Evolutionary conservation across 2,888 invertebrate species (phyloP), one percentile per base, ranked within the genome.

Genomic region (Dione vanillae): DNA sequence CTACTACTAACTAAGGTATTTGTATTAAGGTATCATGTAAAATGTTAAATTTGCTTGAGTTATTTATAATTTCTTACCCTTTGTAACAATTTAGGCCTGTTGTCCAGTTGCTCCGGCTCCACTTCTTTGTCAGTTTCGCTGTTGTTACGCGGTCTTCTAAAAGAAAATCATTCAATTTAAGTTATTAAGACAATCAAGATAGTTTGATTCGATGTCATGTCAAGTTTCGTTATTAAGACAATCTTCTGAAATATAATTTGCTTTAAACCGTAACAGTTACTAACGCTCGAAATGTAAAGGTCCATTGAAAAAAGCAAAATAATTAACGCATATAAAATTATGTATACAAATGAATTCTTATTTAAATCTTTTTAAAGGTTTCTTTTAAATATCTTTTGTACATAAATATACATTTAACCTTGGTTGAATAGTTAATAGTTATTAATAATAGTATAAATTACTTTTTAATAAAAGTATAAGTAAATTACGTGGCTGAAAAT

Each of bases 61-160:
- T 1, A 47, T 16, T 37, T 56, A 16, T 11, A 41, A n/a, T 19
- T 11, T 74, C 84, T 82, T 79, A 92, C 93, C 93, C 83, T 90
- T 82, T 89, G 90, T 74, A 93, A 85, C 69, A 94, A 87, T 81
- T 90, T 94, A 19, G 96, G 95, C 79, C 96, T 93, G 90, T 96
- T 96, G 88, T 96, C 96, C 27, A 95, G 92, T 77, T 94, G 94
- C 77, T 94, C 94, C 3, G 71, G 71, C 76, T 85, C 85, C 72
- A 82, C 78, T n/a, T 80, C 77, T 74, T 80, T 83, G 65, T 77
- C 75, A 27, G 75, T 54, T 59, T 75, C 72, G 79, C 86, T 84
- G 81, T 87, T 85, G 74, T 87, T 86, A 73, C 71, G 85, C 45
- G 80, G 75, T 78, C 83, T 79, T 71, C 83, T 86, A 78, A 45